Conservation (phyloP, 2,888 invertebrate species). For the Mythimna lalbum region DNA sequence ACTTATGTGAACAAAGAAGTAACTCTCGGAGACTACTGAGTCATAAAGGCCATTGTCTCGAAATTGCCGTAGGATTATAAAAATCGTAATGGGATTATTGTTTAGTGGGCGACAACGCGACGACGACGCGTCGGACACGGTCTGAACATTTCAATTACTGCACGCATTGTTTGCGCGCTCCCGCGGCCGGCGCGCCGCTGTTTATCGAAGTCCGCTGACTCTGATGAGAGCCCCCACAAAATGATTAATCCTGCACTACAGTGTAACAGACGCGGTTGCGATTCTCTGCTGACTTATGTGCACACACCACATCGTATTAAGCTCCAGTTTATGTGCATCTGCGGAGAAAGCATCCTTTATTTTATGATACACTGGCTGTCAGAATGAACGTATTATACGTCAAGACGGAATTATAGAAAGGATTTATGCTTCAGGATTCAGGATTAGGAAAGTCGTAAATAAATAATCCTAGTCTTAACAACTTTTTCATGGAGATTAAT, state of each 20-base stretch:
- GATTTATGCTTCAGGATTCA: slow-evolving; percentile 46
- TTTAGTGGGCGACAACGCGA: slow-evolving; percentile 73
- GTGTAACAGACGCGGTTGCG: slow-evolving; percentile 52
- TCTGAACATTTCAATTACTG: slow-evolving; percentile 84
- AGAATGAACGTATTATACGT: slow-evolving; percentile 48
- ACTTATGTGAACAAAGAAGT: slow-evolving; percentile 64
- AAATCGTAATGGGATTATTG: slow-evolving; percentile 85
- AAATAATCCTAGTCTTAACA: slow-evolving; percentile 49
- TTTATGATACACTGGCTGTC: slow-evolving; percentile 57
- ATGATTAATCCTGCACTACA: slow-evolving; percentile 63
- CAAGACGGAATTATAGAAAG: slow-evolving; percentile 44
- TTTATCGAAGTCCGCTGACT: slow-evolving; percentile 60
- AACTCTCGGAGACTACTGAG: slow-evolving; percentile 67
- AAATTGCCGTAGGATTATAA: slow-evolving; percentile 82
- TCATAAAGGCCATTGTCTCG: slow-evolving; percentile 82
- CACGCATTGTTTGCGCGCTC: slow-evolving; percentile 75
- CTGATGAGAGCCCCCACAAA: slow-evolving; percentile 64
- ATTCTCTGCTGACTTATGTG: slow-evolving; percentile 57
- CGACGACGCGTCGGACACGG: slow-evolving; percentile 70
- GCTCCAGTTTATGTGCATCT: slow-evolving; percentile 56
- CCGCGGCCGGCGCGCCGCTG: slow-evolving; percentile 44
- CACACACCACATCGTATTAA: slow-evolving; percentile 51
- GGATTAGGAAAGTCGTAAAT: slow-evolving; percentile 48
- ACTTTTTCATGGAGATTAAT: slow-evolving; percentile 52
- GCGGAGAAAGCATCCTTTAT: slow-evolving; percentile 54